Evolutionary conservation across 1,140 invertebrate genomes (phyloP), one percentile per base, ranked within the genome.

Genomic region (Drosophila paulistorum): DNA sequence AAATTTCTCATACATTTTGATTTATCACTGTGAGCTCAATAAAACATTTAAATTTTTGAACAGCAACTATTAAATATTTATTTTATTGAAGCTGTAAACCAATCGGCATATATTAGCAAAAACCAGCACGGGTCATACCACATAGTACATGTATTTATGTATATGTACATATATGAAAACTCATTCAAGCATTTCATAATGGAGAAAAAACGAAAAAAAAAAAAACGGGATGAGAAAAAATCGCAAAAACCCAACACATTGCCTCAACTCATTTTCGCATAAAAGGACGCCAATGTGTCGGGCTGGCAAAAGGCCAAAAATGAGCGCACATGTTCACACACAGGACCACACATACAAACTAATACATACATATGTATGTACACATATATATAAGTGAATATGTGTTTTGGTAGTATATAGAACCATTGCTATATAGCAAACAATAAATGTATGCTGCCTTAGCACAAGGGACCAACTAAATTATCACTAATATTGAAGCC

Each of bases 241-340:
- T 66, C 60, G 77, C 77, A 62, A 51, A 51, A 70, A 39, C 64
- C 76, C 79, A 86, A 81, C 82, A 85, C 75, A 82, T 82, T 87
- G 79, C 83, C 83, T 83, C 83, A 87, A 84, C 84, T 89, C 85
- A 89, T 89, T 89, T 89, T 89, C 80, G 63, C 77, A 89, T 89
- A 90, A 84, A 81, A 75, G 80, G 84, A 89, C 84, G 84, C 84
- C 84, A 89, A 81, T 78, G 85, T 84, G 84, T 82, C 84, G 85
- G 81, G 42, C 69, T 89, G 84, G 84, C 84, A 79, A 78, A 81
- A 90, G 78, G 85, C 84, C 84, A 89, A 89, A 89, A 89, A 84
- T 89, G 70, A 68, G 65, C 70, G 39, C 51, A 74, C 45, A 65
- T 55, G 54, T 17, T 55, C 41, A 71, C 35, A 71, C n/a, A 71